phyloP scores from a whole-genome alignment of 2,888 invertebrate species.

The Clunio marinus region DNA sequence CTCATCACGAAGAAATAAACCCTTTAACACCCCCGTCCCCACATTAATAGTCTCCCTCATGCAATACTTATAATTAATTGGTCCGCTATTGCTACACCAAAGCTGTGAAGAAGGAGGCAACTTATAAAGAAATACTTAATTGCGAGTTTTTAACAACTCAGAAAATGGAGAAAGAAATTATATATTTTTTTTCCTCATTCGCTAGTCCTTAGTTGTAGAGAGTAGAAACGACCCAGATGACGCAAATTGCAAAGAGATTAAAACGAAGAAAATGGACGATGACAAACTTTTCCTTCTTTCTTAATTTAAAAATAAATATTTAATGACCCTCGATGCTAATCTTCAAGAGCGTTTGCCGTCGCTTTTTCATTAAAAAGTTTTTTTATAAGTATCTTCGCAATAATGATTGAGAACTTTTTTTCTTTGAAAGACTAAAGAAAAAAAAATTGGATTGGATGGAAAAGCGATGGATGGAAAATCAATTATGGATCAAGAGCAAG shows the following conservation, averaged over 20 bases:
- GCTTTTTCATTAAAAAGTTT: slow-evolving; percentile 23
- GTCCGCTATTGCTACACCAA: too few species aligned
- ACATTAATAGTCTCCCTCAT: neutral
- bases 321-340: slow-evolving; percentile 24
- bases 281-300: slow-evolving; percentile 4
- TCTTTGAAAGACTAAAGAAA: neutral
- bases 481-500: slow-evolving; percentile 8
- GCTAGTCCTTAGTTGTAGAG: too few species aligned
- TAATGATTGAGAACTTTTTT: slow-evolving; percentile 8
- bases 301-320: slow-evolving; percentile 24
- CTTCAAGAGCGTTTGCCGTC: slow-evolving; percentile 5
- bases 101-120: neutral
- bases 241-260: slow-evolving; percentile 23
- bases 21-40: neutral
- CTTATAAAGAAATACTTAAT: slow-evolving; percentile 10
- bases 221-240: slow-evolving; percentile 20
- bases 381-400: slow-evolving; percentile 14
- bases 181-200: too few species aligned
- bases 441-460: too few species aligned
- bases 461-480: slow-evolving; percentile 17
- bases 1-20: too few species aligned
- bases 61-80: slow-evolving; percentile 24
- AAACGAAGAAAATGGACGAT: slow-evolving; percentile 12
- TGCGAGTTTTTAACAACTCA: neutral
- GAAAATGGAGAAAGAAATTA: slow-evolving; percentile 15